Evolutionary conservation across 2,888 invertebrate species (phyloP).

Genomic region (Leucophora obtusa): DNA sequence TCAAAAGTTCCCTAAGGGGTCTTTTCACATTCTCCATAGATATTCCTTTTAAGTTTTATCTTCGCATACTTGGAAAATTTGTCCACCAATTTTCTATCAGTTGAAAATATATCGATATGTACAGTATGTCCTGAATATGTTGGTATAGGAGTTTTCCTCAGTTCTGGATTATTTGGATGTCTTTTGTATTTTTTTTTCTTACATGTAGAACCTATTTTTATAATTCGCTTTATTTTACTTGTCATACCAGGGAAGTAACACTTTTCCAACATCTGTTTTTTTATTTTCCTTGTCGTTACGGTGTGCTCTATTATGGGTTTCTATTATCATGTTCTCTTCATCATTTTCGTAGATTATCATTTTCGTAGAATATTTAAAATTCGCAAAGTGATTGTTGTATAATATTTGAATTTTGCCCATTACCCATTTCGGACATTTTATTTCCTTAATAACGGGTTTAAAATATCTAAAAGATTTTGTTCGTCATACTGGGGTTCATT

Average conservation of each 20-base stretch:
- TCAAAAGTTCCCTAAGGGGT: conserved; percentile 53
- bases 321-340: no score
- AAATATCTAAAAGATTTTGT: no score
- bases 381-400: no score
- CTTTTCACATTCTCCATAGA: conserved; percentile 55
- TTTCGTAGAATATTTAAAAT: no score
- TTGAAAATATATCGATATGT: conserved; percentile 56
- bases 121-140: conserved; percentile 55
- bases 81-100: conserved; percentile 51
- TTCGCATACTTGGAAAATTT: conserved; percentile 52
- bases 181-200: conserved; percentile 55
- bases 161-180: conserved; percentile 46
- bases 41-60: conserved; percentile 44
- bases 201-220: conserved; percentile 50
- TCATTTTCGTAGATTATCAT: no score
- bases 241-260: conserved; percentile 55
- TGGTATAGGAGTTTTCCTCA: conserved; percentile 58
- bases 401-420: no score
- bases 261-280: no score
- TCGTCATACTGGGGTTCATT: no score
- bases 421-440: no score
- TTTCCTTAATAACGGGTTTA: no score
- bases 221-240: conserved; percentile 43
- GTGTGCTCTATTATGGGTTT: no score
- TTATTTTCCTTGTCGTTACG: no score